Conservation (phyloP, 1,140 invertebrate species). For the Pseudomyrmex flavicornis region DNA sequence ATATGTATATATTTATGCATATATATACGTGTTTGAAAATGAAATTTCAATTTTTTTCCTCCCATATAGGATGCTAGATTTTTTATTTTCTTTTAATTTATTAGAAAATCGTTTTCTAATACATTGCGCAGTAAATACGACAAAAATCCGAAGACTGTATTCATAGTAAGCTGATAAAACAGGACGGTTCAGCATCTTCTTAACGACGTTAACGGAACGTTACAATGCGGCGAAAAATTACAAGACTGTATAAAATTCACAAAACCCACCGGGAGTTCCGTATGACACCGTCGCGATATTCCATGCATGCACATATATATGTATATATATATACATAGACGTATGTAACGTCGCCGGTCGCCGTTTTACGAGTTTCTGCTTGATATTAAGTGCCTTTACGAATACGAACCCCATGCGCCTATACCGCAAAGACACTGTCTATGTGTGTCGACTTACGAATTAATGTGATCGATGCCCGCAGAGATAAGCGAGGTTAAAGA, state of each 20-base stretch:
- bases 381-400: slow-evolving; percentile 58
- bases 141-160: too few species aligned
- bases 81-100: too few species aligned
- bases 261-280: slow-evolving; percentile 13
- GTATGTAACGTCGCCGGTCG: slow-evolving; percentile 1
- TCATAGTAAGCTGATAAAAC: too few species aligned
- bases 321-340: background rate
- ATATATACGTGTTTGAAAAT: too few species aligned
- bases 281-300: slow-evolving; percentile 15
- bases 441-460: slow-evolving; percentile 40
- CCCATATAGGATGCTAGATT: too few species aligned
- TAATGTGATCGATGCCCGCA: slow-evolving; percentile 58
- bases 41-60: too few species aligned
- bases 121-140: too few species aligned
- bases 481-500: slow-evolving; percentile 26
- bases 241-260: background rate
- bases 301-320: background rate
- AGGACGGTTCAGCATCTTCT: too few species aligned
- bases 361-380: slow-evolving; percentile 36
- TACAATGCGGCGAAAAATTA: too few species aligned
- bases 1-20: too few species aligned
- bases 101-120: too few species aligned
- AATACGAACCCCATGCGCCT: slow-evolving; percentile 2
- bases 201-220: too few species aligned
- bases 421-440: background rate